Conservation (phyloP, 2,113 vertebrate genomes). For the Empidonax alnorum region DNA sequence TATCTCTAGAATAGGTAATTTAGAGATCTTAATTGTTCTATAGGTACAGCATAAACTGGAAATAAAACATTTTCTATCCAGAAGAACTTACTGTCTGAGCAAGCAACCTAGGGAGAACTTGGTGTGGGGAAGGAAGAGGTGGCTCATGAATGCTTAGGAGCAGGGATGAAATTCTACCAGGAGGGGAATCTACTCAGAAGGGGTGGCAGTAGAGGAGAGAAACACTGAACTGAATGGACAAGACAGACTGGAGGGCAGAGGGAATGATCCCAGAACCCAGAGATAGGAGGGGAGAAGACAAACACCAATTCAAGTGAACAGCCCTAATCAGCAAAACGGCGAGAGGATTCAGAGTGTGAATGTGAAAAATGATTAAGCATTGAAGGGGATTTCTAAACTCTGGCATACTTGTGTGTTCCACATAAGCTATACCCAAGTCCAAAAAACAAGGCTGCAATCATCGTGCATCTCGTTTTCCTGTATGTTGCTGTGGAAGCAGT, state of each 20-base stretch:
- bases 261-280: not conserved
- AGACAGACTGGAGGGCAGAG: not conserved
- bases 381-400: not conserved
- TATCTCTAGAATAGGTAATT: too few relatives aligned
- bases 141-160: not conserved
- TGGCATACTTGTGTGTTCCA: not conserved
- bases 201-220: not conserved
- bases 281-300: not conserved
- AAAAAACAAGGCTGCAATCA: not conserved
- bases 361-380: not conserved
- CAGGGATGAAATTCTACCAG: not conserved
- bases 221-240: not conserved
- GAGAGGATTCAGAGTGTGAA: not conserved
- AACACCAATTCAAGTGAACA: not conserved
- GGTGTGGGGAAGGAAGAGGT: rapidly evolving
- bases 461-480: not conserved
- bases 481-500: not conserved
- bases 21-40: too few relatives aligned
- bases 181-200: not conserved
- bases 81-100: not conserved
- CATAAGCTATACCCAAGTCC: not conserved
- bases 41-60: not conserved
- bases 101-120: not conserved
- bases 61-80: not conserved
- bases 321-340: not conserved